Evolutionary conservation across 1,140 invertebrate genomes (phyloP).

Genomic region (Limonius californicus): DNA sequence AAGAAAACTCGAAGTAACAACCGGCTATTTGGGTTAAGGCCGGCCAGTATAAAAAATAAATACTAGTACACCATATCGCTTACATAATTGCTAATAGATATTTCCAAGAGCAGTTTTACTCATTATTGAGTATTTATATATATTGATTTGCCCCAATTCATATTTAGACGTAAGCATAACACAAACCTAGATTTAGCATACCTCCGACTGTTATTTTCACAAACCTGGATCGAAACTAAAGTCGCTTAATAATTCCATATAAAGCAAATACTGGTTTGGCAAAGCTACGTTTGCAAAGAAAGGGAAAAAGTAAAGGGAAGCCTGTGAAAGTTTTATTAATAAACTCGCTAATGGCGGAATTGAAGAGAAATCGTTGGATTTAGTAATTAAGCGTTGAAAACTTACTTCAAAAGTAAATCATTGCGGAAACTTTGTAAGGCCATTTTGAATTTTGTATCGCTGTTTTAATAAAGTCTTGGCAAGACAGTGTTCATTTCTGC

Average conservation of each 20-base stretch:
- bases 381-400: too few relatives aligned
- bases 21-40: conserved; percentile 28
- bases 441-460: too few relatives aligned
- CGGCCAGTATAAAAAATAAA: conserved; percentile 31
- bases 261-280: background rate
- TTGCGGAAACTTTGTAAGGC: too few relatives aligned
- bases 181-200: too few relatives aligned
- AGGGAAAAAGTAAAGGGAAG: background rate
- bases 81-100: conserved; percentile 21
- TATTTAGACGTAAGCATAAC: too few relatives aligned
- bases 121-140: background rate
- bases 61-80: conserved; percentile 20
- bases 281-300: background rate
- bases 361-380: background rate
- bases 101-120: conserved; percentile 14
- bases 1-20: conserved; percentile 24
- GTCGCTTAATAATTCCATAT: too few relatives aligned
- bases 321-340: background rate
- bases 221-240: background rate
- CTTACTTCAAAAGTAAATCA: too few relatives aligned
- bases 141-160: conserved; percentile 22
- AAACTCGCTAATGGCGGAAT: background rate
- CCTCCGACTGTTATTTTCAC: too few relatives aligned
- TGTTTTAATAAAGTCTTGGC: too few relatives aligned
- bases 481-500: too few relatives aligned